Percentiles rank a stretch among this genome's conserved stretches.
Conservation (phyloP, 2,113 vertebrate genomes). For the Athene cunicularia region DNA sequence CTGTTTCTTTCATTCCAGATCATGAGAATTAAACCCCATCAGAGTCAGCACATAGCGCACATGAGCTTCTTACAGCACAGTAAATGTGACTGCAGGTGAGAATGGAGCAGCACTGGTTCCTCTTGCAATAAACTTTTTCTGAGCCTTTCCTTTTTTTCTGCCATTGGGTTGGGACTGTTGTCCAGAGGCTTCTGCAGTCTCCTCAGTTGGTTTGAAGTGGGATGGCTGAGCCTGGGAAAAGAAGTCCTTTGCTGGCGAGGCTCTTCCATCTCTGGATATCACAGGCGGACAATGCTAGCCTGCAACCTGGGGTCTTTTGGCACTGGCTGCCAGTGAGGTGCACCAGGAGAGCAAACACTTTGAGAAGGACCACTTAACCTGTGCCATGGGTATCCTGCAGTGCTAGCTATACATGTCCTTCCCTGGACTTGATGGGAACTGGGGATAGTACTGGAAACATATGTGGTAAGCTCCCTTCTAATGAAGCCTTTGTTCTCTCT, state of each 20-base stretch:
- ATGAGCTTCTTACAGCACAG: slow-evolving; percentile 97
- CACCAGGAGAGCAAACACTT: not conserved
- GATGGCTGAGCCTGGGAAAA: not conserved
- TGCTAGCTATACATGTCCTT: not conserved
- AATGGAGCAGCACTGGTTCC: slow-evolving; percentile 23
- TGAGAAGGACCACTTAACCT: not conserved
- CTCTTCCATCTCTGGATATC: not conserved
- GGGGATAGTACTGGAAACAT: not conserved
- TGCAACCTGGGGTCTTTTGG: not conserved
- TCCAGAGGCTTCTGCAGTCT: not conserved
- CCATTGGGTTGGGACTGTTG: not conserved
- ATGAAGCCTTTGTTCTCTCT: slow-evolving; percentile 64
- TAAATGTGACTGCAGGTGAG: slow-evolving; percentile 98
- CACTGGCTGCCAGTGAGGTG: not conserved
- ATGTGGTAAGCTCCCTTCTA: not conserved
- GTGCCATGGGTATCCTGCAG: not conserved
- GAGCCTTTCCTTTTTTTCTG: slow-evolving; percentile 20
- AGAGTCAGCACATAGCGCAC: slow-evolving; percentile 85
- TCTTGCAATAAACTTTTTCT: not conserved
- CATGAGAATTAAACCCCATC: slow-evolving; percentile 90
- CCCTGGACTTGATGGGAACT: not conserved
- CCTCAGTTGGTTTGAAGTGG: not conserved
- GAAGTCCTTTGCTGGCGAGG: not conserved
- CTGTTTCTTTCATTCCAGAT: slow-evolving; percentile 82
- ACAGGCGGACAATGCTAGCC: not conserved